Percentiles rank a stretch among this genome's conserved stretches.
Evolutionary conservation across 2,113 vertebrate genomes (phyloP).

Genomic region (Leucoraja erinaceus): DNA sequence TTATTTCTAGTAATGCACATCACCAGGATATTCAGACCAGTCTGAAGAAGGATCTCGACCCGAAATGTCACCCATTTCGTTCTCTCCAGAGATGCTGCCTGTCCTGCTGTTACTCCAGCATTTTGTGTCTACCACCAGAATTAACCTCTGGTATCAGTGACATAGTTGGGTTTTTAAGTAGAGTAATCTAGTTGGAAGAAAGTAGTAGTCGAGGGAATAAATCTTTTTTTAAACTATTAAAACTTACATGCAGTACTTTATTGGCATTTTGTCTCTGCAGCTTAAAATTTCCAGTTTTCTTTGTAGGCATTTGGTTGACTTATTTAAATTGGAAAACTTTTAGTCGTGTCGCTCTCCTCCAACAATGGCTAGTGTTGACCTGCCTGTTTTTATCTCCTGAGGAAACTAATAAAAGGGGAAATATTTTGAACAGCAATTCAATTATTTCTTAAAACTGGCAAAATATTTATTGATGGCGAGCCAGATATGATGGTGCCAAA

Average conservation of each 20-base stretch:
- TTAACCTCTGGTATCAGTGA: not conserved
- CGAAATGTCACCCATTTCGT: too few species aligned
- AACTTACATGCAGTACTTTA: not conserved
- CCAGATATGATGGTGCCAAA: too few species aligned
- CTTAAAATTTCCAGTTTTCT: too few species aligned
- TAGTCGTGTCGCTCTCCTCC: not conserved
- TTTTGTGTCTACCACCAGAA: not conserved
- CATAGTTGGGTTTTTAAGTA: not conserved
- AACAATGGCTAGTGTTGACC: not conserved
- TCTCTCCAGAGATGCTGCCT: too few species aligned
- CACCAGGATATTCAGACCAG: not conserved
- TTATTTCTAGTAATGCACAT: not conserved
- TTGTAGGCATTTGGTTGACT: too few species aligned
- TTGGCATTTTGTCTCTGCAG: not conserved
- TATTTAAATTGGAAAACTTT: not conserved
- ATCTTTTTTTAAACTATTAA: not conserved
- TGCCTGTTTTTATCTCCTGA: not conserved
- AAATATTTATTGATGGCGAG: not conserved
- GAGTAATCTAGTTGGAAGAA: not conserved
- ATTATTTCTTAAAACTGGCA: not conserved
- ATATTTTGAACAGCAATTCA: not conserved
- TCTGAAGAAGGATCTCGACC: too few species aligned
- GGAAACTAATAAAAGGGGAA: not conserved
- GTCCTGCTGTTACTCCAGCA: too few species aligned
- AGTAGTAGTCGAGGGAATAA: not conserved